Base-by-base conservation (phyloP, 2,888 invertebrate genomes). In the Sminthurides aquaticus region DNA sequence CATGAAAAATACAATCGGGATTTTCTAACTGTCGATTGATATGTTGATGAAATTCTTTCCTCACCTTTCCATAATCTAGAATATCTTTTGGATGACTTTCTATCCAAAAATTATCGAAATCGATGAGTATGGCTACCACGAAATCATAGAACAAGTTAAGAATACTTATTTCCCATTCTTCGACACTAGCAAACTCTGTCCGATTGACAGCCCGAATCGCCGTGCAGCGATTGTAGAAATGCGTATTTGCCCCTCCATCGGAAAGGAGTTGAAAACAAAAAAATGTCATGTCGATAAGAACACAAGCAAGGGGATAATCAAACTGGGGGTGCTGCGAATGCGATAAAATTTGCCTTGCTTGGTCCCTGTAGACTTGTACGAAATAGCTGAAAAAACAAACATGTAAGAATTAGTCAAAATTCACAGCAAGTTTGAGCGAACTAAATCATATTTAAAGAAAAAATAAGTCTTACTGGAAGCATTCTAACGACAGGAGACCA, bases 61-160 rank as follows among this genome's bases (percentile, higher is more conserved):
- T 58, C 65, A 97, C 89, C 57, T 84, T 83, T 34, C 91, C 90
- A 79, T 97, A 98, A 77, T 96, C 92, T 97, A 98, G 98, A 70
- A 98, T 92, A 77, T 91, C 90, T 71, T 84, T 85, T 0, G 98
- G 97, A 76, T 92, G 91, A 25, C 91, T 89, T 70, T 88, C 85
- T 73, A 94, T 85, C 98, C 98, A 98, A 79, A 91, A 89, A 75
- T 88, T 87, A 80, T 96, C 94, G 81, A 98, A 98, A 77, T 95
- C 91, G 77, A 88, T 90, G 79, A 96, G 92, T 60, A 97, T 81
- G 78, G 91, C 93, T 79, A 93, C 90, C 80, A 96, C 97, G 76
- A 97, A 88, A 77, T 87, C 89, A 79, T 98, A 93, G 80, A 97
- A 98, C 77, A 90, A 83, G 2, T 63, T 67, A 26, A 69, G 52